Base-by-base conservation (phyloP, 2,797 vertebrate genomes). In the Diplodus sargus region DNA sequence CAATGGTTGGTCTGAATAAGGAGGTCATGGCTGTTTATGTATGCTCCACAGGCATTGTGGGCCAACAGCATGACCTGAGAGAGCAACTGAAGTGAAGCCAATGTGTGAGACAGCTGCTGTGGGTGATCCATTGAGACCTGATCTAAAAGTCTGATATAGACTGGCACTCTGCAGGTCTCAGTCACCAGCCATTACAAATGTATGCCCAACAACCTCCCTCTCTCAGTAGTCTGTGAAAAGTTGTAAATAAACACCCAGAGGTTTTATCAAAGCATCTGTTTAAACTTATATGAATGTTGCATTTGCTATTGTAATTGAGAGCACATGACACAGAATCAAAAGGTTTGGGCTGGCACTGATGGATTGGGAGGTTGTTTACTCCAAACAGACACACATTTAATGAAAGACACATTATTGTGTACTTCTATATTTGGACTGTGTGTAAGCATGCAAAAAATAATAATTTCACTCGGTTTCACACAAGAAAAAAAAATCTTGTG, bases 121-220 rank as follows among this genome's bases (percentile, higher is more conserved):
- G 53, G 43, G 48, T 49, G 61, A 79, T 61, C 79, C 60, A 30
- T 30, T 6, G 74, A 77, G 74, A 79, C 61, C 54, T 70, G 70
- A 79, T 85, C 77, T 83, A 67, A 83, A 85, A 87, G 72, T 83
- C 72, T 68, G 78, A 84, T 79, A 63, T 34, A 58, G 51, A 23
- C 22, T 61, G 64, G 47, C 56, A 62, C 54, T 58, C 52, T 68
- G 54, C 62, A 39, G 53, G 66, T 45, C 70, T 28, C 43, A 60
- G 70, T 62, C 45, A 52, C 39, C 64, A n/a, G 28, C 52, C 42
- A 65, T 71, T 74, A 68, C n/a, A 56, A 34, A 74, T 77, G 3
- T 74, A 77, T 60, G 66, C 49, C 20, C 64, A 61, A 49, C 70
- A 42, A 17, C 49, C 71, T 49, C 56, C 69, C 34, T 25, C 64